These are phyloP conservation scores for Valencia hispanica DNA, from an alignment of 2,797 vertebrate genomes.

Conservation along the genomic window DNA sequence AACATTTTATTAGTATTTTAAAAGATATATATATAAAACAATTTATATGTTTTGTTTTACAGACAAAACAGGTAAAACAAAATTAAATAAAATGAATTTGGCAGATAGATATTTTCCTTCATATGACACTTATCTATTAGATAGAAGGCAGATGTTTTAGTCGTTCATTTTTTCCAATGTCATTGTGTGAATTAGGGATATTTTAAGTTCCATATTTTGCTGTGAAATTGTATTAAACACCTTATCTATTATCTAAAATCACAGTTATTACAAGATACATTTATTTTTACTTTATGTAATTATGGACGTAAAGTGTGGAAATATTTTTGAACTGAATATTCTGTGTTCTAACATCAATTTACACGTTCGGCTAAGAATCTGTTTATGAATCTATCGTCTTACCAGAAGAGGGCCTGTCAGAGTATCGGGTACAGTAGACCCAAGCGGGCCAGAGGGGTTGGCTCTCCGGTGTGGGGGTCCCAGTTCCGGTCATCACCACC, in stretches of 20 bases:
- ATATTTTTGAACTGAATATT: neutral
- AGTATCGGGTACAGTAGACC: conserved; percentile 96
- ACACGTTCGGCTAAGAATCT: neutral
- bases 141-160: too few species aligned
- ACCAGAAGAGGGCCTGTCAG: conserved; percentile 94
- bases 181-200: neutral
- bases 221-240: neutral
- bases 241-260: too few species aligned
- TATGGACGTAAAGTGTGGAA: too few species aligned
- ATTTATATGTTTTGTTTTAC: neutral
- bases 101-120: too few species aligned
- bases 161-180: too few species aligned
- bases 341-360: neutral
- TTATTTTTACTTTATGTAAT: too few species aligned
- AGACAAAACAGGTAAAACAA: neutral
- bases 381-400: conserved; percentile 72
- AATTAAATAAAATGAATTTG: neutral
- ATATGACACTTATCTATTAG: too few species aligned
- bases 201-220: neutral
- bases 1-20: neutral
- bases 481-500: conserved; percentile 68
- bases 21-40: too few species aligned
- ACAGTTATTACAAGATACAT: too few species aligned
- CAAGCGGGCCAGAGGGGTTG: conserved; percentile 92
- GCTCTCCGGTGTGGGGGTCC: conserved; percentile 78